phyloP scores from a whole-genome alignment of 2,888 invertebrate species.

The Busseola fusca region DNA sequence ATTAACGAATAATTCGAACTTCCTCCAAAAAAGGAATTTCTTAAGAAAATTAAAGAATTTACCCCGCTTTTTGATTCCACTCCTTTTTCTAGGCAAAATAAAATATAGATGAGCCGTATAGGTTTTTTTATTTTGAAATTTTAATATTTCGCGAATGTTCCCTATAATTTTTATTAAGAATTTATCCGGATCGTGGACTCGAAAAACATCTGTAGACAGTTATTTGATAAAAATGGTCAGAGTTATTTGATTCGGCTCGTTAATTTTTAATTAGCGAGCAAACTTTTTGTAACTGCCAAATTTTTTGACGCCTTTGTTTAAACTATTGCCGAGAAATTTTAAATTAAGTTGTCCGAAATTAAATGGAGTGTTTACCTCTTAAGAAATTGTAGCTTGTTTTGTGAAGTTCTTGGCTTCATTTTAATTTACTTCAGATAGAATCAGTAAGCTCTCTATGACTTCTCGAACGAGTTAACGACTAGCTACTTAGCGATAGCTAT shows the following conservation, averaged over 20 bases:
- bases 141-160: constrained; percentile 70
- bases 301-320: constrained; percentile 48
- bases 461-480: constrained; percentile 4
- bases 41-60: constrained; percentile 84
- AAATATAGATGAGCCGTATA: constrained; percentile 78
- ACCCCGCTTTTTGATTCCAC: constrained; percentile 75
- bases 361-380: constrained; percentile 30
- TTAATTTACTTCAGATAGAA: constrained; percentile 18
- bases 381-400: constrained; percentile 18
- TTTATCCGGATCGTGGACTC: constrained; percentile 63
- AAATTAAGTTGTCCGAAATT: constrained; percentile 38
- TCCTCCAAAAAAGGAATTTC: constrained; percentile 76
- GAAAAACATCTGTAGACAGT: constrained; percentile 56
- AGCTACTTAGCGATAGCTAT: no score
- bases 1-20: constrained; percentile 84
- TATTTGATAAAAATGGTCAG: constrained; percentile 60
- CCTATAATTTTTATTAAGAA: constrained; percentile 72
- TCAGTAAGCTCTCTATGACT: background rate
- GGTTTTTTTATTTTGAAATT: constrained; percentile 69
- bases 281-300: constrained; percentile 40
- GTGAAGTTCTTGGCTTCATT: constrained; percentile 17
- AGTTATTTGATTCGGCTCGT: constrained; percentile 58
- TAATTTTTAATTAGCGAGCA: constrained; percentile 59
- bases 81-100: constrained; percentile 70
- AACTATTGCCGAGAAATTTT: constrained; percentile 33